Base-by-base conservation (phyloP, 2,113 vertebrate species). In the Arizona elegans region DNA sequence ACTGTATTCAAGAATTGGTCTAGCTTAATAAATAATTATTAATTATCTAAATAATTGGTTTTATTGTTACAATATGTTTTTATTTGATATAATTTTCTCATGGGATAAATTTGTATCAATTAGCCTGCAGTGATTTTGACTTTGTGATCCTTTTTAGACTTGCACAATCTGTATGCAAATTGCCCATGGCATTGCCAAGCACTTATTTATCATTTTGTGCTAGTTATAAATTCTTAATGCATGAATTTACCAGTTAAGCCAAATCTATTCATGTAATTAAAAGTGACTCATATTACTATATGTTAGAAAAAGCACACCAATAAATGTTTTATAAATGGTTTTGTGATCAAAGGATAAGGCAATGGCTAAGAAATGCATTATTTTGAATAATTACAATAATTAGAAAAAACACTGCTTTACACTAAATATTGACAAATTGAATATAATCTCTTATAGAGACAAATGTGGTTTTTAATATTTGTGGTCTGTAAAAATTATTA, bases 191-290 rank as follows among this genome's bases (percentile, higher is more conserved):
- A 90, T 15, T 86, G 29, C 26, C 55, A 55, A 56, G 50, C 62
- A 90, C 56, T 90, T 23, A n/a, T 43, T 86, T 86, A 90, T 90
- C 86, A 38, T 43, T 47, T n/a, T 19, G 55, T 62, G 75, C 75
- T 65, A 38, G 59, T 62, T 43, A 33, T 59, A 47, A 90, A 29
- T 90, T 90, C 43, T 56, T 90, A 90, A 90, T 62, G 52, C 33
- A 54, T 65, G n/a, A 53, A 86, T 29, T 26, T 86, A 43, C 29
- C 55, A 62, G 75, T 90, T 90, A 90, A 15, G 33, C 19, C 55
- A 93, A 93, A 86, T 86, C 47, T 86, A n/a, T n/a, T 17, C 29
- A 26, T 23, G 59, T 93, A 47, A 93, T 86, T 90, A 93, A 93
- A 90, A 56, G 55, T 90, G 88, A 92, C 65, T 86, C 26, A 93